Percentiles rank a stretch among this genome's conserved stretches.
These are phyloP conservation scores for Patella ulyssiponensis DNA, from an alignment of 2,888 invertebrate genomes.

Conservation along the genomic window DNA sequence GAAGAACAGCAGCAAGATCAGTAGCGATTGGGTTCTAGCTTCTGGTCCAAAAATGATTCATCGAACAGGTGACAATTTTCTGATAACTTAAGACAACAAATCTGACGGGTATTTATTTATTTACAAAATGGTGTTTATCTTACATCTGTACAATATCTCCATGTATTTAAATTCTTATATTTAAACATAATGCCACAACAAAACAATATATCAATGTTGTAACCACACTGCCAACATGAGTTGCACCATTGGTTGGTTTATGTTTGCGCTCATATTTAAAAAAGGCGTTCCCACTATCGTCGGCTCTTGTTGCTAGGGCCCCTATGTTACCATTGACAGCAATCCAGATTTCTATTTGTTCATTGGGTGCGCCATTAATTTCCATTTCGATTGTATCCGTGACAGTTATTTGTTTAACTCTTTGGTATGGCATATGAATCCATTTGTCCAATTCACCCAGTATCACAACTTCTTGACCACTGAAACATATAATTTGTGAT, in stretches of 20 bases:
- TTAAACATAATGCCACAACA: too few species aligned
- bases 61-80: too few species aligned
- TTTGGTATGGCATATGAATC: conserved; percentile 20
- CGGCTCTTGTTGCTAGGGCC: conserved; percentile 5
- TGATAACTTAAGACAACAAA: too few species aligned
- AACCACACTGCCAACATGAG: not conserved
- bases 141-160: too few species aligned
- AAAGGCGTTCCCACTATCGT: not conserved
- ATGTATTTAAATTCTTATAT: too few species aligned
- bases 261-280: conserved; percentile 17
- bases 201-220: too few species aligned
- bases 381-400: conserved; percentile 14
- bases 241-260: not conserved
- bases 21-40: too few species aligned
- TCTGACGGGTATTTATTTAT: too few species aligned
- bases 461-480: conserved; percentile 19
- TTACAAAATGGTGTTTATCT: too few species aligned
- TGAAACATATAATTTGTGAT: not conserved
- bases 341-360: conserved; percentile 24
- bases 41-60: too few species aligned
- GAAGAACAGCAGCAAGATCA: too few species aligned
- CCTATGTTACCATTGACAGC: conserved; percentile 17
- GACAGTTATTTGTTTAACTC: conserved; percentile 16
- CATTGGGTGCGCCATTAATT: conserved; percentile 10
- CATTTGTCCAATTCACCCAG: conserved; percentile 24